phyloP scores from a whole-genome alignment of 2,888 invertebrate genomes.

The Sturmia bella region DNA sequence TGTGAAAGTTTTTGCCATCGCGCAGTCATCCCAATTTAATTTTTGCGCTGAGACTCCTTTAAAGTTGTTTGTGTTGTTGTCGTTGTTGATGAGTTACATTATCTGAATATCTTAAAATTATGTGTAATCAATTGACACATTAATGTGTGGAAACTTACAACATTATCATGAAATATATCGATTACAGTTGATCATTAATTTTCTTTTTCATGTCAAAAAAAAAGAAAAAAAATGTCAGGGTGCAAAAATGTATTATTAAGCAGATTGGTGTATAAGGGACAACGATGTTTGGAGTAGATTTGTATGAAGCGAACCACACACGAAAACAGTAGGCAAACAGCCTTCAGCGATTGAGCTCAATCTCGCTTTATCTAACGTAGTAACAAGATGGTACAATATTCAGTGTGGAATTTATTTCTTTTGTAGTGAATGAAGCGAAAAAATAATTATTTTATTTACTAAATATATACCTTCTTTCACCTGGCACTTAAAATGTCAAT shows the following conservation, averaged over 20 bases:
- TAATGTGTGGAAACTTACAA: slow-evolving; percentile 61
- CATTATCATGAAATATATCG: slow-evolving; percentile 55
- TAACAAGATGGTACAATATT: too few species aligned
- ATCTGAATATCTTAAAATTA: slow-evolving; percentile 57
- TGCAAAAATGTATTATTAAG: background rate
- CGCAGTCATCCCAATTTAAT: slow-evolving; percentile 11
- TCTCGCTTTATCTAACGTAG: too few species aligned
- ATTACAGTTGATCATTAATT: slow-evolving; percentile 16
- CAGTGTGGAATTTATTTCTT: too few species aligned
- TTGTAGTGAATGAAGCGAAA: too few species aligned
- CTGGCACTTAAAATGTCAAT: too few species aligned
- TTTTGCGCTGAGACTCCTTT: background rate
- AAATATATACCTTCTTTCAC: too few species aligned
- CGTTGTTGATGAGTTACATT: background rate
- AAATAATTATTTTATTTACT: too few species aligned
- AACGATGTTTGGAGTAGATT: background rate
- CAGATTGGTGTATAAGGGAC: too few species aligned
- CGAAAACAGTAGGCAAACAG: too few species aligned
- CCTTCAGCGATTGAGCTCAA: too few species aligned
- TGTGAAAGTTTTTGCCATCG: slow-evolving; percentile 55
- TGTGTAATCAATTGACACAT: slow-evolving; percentile 68
- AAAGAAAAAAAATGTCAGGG: slow-evolving; percentile 1
- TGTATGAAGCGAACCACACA: background rate
- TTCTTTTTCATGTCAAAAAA: slow-evolving; percentile 17
- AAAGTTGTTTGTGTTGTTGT: slow-evolving; percentile 4